These are phyloP conservation scores for Villa cingulata DNA, from an alignment of 2,888 invertebrate species.

Conservation along the genomic window DNA sequence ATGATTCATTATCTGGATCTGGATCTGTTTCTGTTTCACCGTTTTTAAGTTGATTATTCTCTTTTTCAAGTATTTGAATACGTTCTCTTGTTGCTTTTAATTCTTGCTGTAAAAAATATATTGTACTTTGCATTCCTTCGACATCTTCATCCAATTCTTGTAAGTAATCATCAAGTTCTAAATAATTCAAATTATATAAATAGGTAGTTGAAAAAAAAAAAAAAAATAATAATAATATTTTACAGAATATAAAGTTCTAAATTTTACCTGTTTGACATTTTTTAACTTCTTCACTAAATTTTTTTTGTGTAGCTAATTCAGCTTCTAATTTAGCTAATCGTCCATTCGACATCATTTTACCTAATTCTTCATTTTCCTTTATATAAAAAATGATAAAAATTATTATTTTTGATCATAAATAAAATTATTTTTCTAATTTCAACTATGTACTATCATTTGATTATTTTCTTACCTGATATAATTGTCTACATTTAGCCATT, in stretches of 20 bases:
- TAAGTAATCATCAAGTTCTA: constrained; percentile 88
- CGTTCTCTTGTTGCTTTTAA: constrained; percentile 68
- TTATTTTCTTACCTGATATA: constrained; percentile 51
- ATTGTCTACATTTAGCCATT: constrained; percentile 90
- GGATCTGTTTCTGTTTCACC: constrained; percentile 6
- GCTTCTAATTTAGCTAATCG: constrained; percentile 90
- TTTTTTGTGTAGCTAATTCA: constrained; percentile 87
- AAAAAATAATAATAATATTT: background rate
- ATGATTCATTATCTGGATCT: constrained; percentile 3
- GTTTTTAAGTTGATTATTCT: constrained; percentile 31
- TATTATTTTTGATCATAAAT: background rate
- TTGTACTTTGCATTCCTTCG: constrained; percentile 97
- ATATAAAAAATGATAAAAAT: background rate
- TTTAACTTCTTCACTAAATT: constrained; percentile 90
- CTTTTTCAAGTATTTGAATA: constrained; percentile 49
- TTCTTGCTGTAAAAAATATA: constrained; percentile 86
- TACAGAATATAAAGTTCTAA: background rate
- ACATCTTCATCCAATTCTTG: constrained; percentile 95
- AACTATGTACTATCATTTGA: background rate
- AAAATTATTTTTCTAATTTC: background rate
- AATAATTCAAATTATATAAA: constrained; percentile 10
- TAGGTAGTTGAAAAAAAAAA: background rate
- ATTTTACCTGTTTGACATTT: constrained; percentile 80
- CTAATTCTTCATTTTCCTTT: constrained; percentile 92
- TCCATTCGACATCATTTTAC: constrained; percentile 89